phyloP scores from a whole-genome alignment of 1,140 invertebrate species.

The Leptonema lineaticorne region DNA sequence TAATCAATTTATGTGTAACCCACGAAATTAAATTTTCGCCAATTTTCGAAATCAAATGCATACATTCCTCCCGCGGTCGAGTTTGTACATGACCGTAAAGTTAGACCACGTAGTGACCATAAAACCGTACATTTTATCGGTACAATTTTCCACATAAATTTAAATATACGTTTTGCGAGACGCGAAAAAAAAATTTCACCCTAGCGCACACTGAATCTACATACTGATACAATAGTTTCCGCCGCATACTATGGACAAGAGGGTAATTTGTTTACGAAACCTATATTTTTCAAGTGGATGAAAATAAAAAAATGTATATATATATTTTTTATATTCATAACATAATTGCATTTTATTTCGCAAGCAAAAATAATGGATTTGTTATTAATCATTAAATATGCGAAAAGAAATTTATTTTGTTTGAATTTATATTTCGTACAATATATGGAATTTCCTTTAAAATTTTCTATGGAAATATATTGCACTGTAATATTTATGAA shows the following conservation, averaged over 20 bases:
- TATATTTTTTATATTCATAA: no score
- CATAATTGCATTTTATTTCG: no score
- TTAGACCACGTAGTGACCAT: constrained; percentile 14
- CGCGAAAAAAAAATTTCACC: background rate
- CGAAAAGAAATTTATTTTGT: no score
- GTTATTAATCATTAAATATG: no score
- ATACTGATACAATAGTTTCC: background rate
- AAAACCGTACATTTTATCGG: constrained; percentile 18
- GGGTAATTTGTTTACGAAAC: constrained; percentile 25
- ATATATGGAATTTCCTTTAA: no score
- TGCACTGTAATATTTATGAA: no score
- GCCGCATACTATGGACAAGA: background rate
- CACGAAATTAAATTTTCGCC: background rate
- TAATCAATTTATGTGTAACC: no score
- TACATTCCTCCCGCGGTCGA: background rate
- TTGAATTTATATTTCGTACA: no score
- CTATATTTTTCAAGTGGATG: constrained; percentile 10
- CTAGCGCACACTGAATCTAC: background rate
- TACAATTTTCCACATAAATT: constrained; percentile 22
- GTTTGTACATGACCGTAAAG: background rate
- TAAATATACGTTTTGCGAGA: constrained; percentile 16
- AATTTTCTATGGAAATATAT: no score
- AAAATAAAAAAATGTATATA: background rate
- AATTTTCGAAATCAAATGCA: background rate
- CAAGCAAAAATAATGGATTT: no score